These are phyloP conservation scores for Jacana jacana DNA, from an alignment of 2,113 vertebrate species.

Conservation along the genomic window DNA sequence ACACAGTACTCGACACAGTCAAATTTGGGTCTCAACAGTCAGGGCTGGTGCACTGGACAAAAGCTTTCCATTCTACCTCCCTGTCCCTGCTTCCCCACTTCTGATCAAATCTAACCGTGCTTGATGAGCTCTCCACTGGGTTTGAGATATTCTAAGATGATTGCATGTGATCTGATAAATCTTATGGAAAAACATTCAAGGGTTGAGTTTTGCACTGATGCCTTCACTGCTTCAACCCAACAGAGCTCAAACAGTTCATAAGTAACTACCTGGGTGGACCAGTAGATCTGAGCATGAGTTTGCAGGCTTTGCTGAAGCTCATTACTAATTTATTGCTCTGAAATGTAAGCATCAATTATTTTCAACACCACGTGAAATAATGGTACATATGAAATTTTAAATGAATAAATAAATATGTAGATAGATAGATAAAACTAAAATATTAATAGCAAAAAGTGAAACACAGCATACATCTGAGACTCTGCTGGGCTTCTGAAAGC, in stretches of 20 bases:
- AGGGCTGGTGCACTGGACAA: background rate
- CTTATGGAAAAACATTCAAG: background rate
- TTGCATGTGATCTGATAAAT: background rate
- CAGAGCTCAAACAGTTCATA: background rate
- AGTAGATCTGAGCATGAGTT: background rate
- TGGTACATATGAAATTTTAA: background rate
- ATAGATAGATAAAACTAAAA: background rate
- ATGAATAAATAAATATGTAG: background rate
- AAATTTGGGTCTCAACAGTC: background rate
- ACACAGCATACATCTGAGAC: background rate
- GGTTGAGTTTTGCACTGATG: background rate
- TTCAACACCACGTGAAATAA: background rate
- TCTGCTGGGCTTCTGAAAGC: background rate
- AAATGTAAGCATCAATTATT: background rate
- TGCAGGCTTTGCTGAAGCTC: background rate
- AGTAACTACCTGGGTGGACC: background rate
- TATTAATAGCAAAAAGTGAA: background rate
- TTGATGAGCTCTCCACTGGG: background rate
- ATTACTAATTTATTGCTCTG: background rate
- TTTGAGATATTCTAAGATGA: background rate
- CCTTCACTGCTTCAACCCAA: background rate
- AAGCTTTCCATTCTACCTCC: background rate
- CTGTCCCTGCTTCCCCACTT: accelerated
- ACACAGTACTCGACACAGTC: background rate
- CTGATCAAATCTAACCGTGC: background rate